A percentile compares a stretch with the other conserved stretches of the same genome.
Conservation (phyloP, 2,113 vertebrate species). For the Lophura nycthemera region DNA sequence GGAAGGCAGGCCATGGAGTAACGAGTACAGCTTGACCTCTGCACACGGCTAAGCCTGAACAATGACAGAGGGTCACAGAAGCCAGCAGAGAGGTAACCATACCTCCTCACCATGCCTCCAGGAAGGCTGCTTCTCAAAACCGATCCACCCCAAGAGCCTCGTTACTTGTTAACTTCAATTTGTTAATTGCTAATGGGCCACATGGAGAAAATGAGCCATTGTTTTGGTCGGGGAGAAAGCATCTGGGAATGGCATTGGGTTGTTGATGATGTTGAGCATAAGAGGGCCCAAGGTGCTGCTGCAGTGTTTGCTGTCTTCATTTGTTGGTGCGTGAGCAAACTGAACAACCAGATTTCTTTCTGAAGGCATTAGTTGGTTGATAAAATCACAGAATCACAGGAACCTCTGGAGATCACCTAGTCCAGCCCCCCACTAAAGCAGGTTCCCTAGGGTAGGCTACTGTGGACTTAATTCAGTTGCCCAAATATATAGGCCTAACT, state of each 20-base stretch:
- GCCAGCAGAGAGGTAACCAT: rapidly evolving
- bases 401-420: too few species aligned
- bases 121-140: not conserved
- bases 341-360: not conserved
- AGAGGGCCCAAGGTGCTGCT: not conserved
- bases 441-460: not conserved
- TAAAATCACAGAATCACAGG: too few species aligned
- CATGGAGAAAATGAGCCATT: rapidly evolving
- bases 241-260: not conserved
- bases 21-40: constrained; percentile 10
- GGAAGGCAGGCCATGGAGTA: not conserved
- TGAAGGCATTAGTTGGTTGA: not conserved
- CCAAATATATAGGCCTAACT: not conserved
- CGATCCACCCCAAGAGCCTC: rapidly evolving
- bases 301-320: not conserved
- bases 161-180: not conserved
- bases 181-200: not conserved
- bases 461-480: not conserved
- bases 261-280: not conserved
- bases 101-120: not conserved
- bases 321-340: not conserved
- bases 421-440: not conserved
- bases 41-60: not conserved
- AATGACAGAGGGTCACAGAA: not conserved
- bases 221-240: not conserved